Evolutionary conservation across 1,140 invertebrate genomes (phyloP), one percentile per base, ranked within the genome.

Genomic region (Platyura marginata): DNA sequence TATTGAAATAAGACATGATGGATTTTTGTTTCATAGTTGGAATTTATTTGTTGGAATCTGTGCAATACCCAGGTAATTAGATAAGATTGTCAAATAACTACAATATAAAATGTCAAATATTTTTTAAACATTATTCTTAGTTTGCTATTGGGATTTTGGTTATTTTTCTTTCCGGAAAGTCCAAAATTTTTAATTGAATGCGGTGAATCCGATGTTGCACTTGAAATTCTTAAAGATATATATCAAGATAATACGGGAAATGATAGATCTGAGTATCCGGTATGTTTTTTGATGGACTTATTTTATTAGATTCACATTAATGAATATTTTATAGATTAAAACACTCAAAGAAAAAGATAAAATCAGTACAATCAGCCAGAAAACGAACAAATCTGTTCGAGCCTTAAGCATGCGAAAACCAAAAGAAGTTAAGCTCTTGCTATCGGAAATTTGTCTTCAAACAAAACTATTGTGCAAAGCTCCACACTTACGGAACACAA

Each of bases 131-230:
- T n/a, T n/a, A n/a, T 43, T 48, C 45, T 33, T 39, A 52, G 50
- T 44, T 34, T 52, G 33, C 20, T 50, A 13, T 21, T 52, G 11
- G 50, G 50, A 53, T 85, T 81, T 56, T 83, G 70, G 68, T 65
- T 87, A 2, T 67, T 81, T 43, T 68, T 72, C 21, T 84, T 89
- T 62, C 85, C 84, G 3, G 85, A 89, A 61, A 88, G 82, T 57
- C 84, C 85, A 1, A 87, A 86, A 55, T 89, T 82, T 59, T 67
- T 85, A 41, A 68, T 88, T 48, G 76, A 81, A 51, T 76, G 74
- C 55, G 79, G 81, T 37, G 72, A 80, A 45, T 70, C 78, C 19
- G 75, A 82, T 13, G 76, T 77, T 29, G 77, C 81, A 4, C 60
- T 84, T 0, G 62, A 72, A 38, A 71, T 79, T 18, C 68, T 85